Evolutionary conservation across 2,888 invertebrate species (phyloP).

Genomic region (Priocnemis perturbator): DNA sequence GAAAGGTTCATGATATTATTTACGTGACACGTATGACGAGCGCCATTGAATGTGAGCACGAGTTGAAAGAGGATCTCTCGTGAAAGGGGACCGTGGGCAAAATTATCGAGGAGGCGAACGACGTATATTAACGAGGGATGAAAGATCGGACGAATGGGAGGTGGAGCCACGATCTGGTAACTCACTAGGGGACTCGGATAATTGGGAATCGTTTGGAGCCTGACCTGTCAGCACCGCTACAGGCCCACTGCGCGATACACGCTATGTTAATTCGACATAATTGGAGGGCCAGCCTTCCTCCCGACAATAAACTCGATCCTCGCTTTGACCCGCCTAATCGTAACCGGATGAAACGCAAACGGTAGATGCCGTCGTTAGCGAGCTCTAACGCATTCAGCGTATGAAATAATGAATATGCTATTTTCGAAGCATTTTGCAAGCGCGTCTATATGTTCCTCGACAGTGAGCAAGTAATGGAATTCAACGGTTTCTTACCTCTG

Average conservation of each 20-base stretch:
- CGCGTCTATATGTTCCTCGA: no score
- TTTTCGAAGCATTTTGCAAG: no score
- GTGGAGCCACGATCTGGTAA: conserved; percentile 34
- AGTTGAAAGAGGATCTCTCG: neutral
- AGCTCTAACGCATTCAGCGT: no score
- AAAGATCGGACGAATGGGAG: conserved; percentile 35
- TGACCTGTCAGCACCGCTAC: conserved; percentile 44
- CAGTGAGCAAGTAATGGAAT: no score
- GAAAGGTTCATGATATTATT: no score
- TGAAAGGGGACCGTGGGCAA: neutral
- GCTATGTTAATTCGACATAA: conserved; percentile 49
- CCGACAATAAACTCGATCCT: conserved; percentile 16
- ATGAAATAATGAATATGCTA: no score
- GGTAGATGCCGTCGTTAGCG: neutral
- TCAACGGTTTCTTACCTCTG: conserved; percentile 65
- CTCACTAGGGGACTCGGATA: conserved; percentile 46
- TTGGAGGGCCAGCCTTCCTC: conserved; percentile 30
- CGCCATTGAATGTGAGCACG: no score
- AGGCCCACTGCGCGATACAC: conserved; percentile 20
- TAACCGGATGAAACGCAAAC: conserved; percentile 2
- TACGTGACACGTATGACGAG: no score
- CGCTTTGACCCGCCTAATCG: conserved; percentile 5
- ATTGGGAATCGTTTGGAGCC: conserved; percentile 49
- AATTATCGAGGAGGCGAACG: conserved; percentile 7
- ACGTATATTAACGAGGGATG: conserved; percentile 9